Conservation (phyloP, 2,113 vertebrate species). For the Crypturellus undulatus region DNA sequence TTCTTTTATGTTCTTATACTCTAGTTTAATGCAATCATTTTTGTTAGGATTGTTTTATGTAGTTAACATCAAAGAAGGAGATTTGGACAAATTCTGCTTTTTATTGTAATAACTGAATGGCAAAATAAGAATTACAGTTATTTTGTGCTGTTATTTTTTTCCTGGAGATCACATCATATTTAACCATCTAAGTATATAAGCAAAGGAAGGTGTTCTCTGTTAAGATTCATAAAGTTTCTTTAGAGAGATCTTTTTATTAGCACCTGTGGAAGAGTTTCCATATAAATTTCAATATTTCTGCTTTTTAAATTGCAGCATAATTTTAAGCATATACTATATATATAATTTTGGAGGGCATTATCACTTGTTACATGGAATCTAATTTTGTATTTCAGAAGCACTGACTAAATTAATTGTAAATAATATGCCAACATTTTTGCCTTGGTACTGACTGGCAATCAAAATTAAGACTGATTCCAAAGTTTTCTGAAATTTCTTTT, state of each 20-base stretch:
- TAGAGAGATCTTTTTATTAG: neutral
- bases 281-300: neutral
- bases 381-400: neutral
- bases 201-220: neutral
- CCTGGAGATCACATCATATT: fast-evolving
- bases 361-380: neutral
- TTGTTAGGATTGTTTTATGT: neutral
- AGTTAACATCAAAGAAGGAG: neutral
- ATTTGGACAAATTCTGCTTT: neutral
- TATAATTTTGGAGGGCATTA: no score
- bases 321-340: neutral
- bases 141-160: neutral
- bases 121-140: neutral
- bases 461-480: neutral
- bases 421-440: neutral
- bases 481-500: neutral
- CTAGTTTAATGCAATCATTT: neutral
- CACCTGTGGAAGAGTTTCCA: neutral
- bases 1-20: neutral
- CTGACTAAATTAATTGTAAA: neutral
- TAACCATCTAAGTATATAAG: neutral
- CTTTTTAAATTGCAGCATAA: neutral
- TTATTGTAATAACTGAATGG: neutral
- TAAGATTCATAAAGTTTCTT: neutral
- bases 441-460: neutral